Percentiles rank a stretch among this genome's conserved stretches.
Conservation (phyloP, 1,140 invertebrate genomes). For the Sinonovacula constricta region DNA sequence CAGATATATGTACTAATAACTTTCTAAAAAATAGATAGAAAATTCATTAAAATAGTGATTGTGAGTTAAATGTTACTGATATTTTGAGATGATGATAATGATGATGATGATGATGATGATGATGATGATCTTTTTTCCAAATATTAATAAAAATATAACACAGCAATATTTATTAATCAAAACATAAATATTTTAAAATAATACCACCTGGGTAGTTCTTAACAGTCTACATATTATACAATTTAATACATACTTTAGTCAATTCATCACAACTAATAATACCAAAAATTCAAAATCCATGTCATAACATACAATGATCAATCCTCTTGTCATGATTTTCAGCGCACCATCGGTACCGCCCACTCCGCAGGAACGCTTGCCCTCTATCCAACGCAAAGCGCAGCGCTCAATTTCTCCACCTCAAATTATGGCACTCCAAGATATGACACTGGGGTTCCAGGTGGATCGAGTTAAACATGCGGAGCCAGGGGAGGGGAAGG, state of each 20-base stretch:
- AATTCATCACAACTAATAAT: background rate
- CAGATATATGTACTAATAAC: no score
- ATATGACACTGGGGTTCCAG: constrained; percentile 76
- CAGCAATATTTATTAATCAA: background rate
- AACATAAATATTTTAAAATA: background rate
- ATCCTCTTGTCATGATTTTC: background rate
- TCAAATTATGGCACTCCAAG: constrained; percentile 61
- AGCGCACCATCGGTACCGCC: constrained; percentile 43
- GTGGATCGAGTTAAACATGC: constrained; percentile 74
- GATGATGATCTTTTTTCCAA: no score
- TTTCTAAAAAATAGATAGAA: no score
- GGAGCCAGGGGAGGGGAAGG: constrained; percentile 74
- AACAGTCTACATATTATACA: background rate
- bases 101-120: no score
- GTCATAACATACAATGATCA: background rate
- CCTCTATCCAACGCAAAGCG: constrained; percentile 60
- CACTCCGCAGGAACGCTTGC: constrained; percentile 58
- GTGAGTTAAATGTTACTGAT: no score
- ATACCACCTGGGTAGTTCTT: background rate
- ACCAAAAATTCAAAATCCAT: background rate
- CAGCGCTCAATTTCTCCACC: constrained; percentile 50
- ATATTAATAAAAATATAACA: background rate
- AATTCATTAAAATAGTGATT: no score
- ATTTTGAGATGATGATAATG: no score
- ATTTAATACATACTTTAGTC: background rate